Conservation (phyloP, 2,888 invertebrate genomes). For the Ormia ochracea region DNA sequence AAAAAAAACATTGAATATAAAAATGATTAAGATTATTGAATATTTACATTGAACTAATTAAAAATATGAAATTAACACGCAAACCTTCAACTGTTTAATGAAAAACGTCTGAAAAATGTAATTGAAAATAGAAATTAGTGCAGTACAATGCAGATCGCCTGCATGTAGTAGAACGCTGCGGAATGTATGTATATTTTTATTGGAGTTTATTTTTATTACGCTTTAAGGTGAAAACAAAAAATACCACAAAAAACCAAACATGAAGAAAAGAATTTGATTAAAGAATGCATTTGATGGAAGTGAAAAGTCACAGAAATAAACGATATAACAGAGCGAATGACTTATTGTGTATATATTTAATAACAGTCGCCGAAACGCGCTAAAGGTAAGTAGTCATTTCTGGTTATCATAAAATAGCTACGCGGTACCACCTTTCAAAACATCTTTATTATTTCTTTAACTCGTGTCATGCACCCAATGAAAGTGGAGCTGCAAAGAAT, state of each 20-base stretch:
- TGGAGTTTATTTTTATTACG: slow-evolving; percentile 55
- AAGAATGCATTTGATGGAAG: slow-evolving; percentile 4
- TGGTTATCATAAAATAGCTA: no score
- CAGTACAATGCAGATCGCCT: neutral
- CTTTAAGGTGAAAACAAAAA: slow-evolving; percentile 33
- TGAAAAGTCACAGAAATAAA: slow-evolving; percentile 37
- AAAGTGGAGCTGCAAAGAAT: no score
- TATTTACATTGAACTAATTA: slow-evolving; percentile 30
- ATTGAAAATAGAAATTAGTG: slow-evolving; percentile 18
- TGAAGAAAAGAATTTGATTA: slow-evolving; percentile 6
- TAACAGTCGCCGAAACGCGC: no score
- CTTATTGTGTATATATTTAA: no score
- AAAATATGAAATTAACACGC: neutral
- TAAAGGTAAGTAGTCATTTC: no score
- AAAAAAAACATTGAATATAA: neutral
- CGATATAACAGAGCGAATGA: slow-evolving; percentile 3
- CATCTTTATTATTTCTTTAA: no score
- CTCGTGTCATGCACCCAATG: no score
- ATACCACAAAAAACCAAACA: neutral
- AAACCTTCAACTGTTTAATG: neutral
- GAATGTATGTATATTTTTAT: slow-evolving; percentile 59
- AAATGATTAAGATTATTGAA: neutral
- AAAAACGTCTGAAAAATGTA: neutral
- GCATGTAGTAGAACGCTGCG: slow-evolving; percentile 42
- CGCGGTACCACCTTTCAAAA: no score